Conservation (phyloP, 2,797 vertebrate genomes). For the Heteromormyrus szaboi region DNA sequence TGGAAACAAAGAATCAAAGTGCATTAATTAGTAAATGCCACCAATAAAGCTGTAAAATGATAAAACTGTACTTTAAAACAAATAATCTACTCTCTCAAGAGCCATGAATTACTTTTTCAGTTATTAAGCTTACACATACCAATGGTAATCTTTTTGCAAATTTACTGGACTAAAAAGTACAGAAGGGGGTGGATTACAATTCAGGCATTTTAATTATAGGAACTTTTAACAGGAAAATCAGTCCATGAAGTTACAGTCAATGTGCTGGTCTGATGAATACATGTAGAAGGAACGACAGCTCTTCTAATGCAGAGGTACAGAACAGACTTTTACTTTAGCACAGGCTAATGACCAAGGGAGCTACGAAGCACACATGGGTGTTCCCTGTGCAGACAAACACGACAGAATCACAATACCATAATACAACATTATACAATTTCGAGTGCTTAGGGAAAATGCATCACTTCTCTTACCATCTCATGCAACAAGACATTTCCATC, state of each 20-base stretch:
- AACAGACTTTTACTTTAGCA: slow-evolving; percentile 60
- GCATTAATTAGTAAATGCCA: background rate
- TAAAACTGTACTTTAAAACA: background rate
- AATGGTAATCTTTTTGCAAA: background rate
- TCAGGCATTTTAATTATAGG: background rate
- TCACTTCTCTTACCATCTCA: slow-evolving; percentile 78
- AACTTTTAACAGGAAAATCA: background rate
- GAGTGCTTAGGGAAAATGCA: background rate
- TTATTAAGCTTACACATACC: background rate
- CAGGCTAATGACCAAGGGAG: slow-evolving; percentile 64
- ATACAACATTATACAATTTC: background rate
- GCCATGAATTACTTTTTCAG: background rate
- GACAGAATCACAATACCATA: background rate
- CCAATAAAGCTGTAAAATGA: background rate
- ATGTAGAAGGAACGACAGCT: slow-evolving; percentile 53
- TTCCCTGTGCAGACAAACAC: slow-evolving; percentile 56
- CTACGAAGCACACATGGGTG: slow-evolving; percentile 65
- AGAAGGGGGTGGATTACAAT: background rate
- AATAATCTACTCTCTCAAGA: background rate
- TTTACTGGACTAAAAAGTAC: background rate
- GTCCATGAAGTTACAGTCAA: background rate
- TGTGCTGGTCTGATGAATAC: slow-evolving; percentile 73
- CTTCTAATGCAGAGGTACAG: slow-evolving; percentile 72
- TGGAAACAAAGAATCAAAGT: slow-evolving; percentile 36
- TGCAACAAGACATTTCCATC: slow-evolving; percentile 95